Evolutionary conservation across 2,113 vertebrate genomes (phyloP), one percentile per base, ranked within the genome.

Genomic region (Corythornis cristatus): DNA sequence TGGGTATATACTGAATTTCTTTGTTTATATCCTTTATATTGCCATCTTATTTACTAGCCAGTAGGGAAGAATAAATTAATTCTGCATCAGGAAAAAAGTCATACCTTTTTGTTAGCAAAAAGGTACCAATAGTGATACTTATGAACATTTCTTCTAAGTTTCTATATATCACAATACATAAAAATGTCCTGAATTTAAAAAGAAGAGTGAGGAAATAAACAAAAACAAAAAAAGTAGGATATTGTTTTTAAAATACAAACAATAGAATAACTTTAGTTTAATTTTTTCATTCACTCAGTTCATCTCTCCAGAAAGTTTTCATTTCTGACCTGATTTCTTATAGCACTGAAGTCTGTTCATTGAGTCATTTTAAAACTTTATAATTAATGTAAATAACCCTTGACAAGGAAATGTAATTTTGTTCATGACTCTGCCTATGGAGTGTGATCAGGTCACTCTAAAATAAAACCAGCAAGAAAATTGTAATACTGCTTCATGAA

Each of bases 291-390:
- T 21, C 2, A 1, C 3, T n/a, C 6, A 37, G 3, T 22, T 71
- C 2, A 22, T 20, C 29, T 72, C 13, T 83, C 25, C 9, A n/a
- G 14, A 31, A 78, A 40, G 3, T 35, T 78, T 23, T 1, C 12
- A 11, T 11, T 86, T 88, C 65, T 57, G 9, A 18, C 15, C 12
- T 37, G 15, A 54, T 7, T 83, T 83, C 6, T 21, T 10, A 11
- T 3, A 20, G 1, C 0, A 0, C 25, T 68, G 25, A 76, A 11
- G 6, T 22, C 48, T 79, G 13, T 22, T 15, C 4, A 10, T 14
- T 51, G 8, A 62, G 5, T 6, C 3, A 25, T 23, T 82, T 68
- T 12, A 33, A 90, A 88, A 65, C 5, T 43, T 56, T 15, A 23
- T 21, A 5, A 29, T 75, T 66, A 40, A 8, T 1, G 2, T 37